A percentile compares a stretch with the other conserved stretches of the same genome.
These are phyloP conservation scores for Salvelinus namaycush DNA, from an alignment of 2,113 vertebrate species.

Conservation along the genomic window DNA sequence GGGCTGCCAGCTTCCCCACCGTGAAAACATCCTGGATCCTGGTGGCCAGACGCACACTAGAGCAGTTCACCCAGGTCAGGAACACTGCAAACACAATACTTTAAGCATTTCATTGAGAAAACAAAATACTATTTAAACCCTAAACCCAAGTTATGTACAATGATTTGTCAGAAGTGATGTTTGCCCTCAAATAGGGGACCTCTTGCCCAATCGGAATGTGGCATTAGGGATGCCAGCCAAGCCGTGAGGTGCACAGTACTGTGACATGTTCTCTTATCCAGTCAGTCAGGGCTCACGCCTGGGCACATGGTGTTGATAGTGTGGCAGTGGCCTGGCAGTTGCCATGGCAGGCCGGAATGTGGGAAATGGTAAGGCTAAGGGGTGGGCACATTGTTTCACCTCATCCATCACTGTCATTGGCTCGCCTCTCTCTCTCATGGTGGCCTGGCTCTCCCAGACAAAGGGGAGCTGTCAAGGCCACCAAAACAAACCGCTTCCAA, in stretches of 20 bases:
- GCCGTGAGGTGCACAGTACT: neutral
- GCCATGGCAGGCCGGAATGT: conserved; percentile 59
- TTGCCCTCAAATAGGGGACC: neutral
- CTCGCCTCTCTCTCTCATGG: conserved; percentile 52
- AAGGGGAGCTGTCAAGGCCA: conserved; percentile 59
- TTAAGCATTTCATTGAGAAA: no score
- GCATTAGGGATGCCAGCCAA: neutral
- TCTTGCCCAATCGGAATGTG: neutral
- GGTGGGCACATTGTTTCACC: conserved; percentile 55
- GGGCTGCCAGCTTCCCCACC: conserved; percentile 89
- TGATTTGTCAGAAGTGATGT: neutral
- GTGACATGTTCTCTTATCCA: neutral
- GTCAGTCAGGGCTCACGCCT: neutral
- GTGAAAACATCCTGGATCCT: conserved; percentile 95
- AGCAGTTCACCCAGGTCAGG: conserved; percentile 97
- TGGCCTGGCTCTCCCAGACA: conserved; percentile 56
- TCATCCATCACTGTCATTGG: conserved; percentile 71
- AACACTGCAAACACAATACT: conserved; percentile 76
- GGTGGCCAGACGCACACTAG: conserved; percentile 92
- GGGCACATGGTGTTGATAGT: conserved; percentile 14
- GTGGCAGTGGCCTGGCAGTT: conserved; percentile 43
- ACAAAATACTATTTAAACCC: no score
- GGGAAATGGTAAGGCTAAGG: conserved; percentile 46
- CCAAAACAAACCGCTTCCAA: conserved; percentile 68
- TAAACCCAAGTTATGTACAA: neutral